phyloP scores from a whole-genome alignment of 2,113 vertebrate genomes.

The Stercorarius parasiticus region DNA sequence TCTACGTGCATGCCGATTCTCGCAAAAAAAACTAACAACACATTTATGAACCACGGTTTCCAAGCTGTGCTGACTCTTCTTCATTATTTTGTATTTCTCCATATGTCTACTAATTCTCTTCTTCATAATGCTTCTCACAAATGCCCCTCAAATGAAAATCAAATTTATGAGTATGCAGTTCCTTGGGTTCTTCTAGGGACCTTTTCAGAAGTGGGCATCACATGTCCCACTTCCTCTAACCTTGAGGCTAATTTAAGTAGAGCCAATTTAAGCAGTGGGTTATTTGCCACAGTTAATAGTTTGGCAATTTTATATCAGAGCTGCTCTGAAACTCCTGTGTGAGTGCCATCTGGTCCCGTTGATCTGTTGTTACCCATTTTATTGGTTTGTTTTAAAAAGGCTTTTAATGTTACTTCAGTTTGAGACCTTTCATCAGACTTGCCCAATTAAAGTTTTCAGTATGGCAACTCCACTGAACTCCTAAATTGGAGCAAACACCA shows the following conservation, averaged over 20 bases:
- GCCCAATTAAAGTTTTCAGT: background rate
- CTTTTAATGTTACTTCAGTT: slow-evolving; percentile 5
- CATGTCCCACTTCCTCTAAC: background rate
- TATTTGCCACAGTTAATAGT: slow-evolving; percentile 39
- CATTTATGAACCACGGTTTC: background rate
- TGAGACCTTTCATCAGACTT: slow-evolving; percentile 15
- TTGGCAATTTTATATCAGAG: slow-evolving; percentile 39
- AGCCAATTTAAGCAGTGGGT: slow-evolving; percentile 10
- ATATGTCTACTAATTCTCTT: background rate
- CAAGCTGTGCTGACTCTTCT: background rate
- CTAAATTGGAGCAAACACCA: background rate
- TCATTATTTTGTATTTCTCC: background rate
- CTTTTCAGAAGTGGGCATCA: background rate
- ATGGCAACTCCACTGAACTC: background rate
- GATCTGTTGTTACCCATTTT: background rate
- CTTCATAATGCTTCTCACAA: background rate
- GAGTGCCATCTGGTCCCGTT: slow-evolving; percentile 55
- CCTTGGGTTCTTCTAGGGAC: background rate
- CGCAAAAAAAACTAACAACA: background rate
- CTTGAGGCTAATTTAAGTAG: slow-evolving; percentile 32
- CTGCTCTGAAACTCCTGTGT: background rate
- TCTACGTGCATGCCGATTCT: background rate
- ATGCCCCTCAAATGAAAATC: background rate
- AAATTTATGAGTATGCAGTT: background rate
- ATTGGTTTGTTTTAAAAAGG: slow-evolving; percentile 14